A percentile compares a stretch with the other conserved stretches of the same genome.
Conservation (phyloP, 2,113 vertebrate genomes). For the Euleptes europaea region DNA sequence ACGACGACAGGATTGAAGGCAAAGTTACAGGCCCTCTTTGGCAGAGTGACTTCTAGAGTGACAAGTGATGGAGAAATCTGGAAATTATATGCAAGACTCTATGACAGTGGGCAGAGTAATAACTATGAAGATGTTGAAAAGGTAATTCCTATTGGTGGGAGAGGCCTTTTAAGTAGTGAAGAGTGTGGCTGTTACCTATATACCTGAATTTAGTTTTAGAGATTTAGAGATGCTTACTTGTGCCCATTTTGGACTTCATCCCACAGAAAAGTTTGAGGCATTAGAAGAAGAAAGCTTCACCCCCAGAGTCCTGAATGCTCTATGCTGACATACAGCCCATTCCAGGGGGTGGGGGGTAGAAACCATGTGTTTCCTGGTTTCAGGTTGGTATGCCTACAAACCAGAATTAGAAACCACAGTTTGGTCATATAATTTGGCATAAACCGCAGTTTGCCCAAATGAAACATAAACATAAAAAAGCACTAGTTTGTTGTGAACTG, state of each 20-base stretch:
- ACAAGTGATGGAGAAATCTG: conserved; percentile 86
- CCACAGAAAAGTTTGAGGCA: too few relatives aligned
- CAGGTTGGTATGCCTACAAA: too few relatives aligned
- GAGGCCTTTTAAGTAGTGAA: background rate
- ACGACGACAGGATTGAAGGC: conserved; percentile 66
- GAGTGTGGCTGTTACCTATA: background rate
- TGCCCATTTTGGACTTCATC: background rate
- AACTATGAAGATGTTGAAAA: conserved; percentile 86
- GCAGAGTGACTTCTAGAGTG: conserved; percentile 87
- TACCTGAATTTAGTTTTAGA: background rate
- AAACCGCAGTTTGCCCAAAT: too few relatives aligned
- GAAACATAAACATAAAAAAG: too few relatives aligned
- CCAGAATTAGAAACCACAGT: too few relatives aligned
- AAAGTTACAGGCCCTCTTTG: conserved; percentile 88
- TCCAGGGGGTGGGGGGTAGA: too few relatives aligned
- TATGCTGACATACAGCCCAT: too few relatives aligned
- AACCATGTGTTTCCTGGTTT: too few relatives aligned
- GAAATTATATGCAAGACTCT: conserved; percentile 86
- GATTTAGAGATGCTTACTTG: background rate
- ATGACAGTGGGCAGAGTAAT: conserved; percentile 80
- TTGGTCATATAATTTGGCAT: too few relatives aligned
- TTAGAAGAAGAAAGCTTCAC: background rate
- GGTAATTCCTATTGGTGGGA: conserved; percentile 62
- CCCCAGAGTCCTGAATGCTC: too few relatives aligned
- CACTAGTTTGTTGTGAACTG: too few relatives aligned